Percentiles rank a stretch among this genome's conserved stretches.
Evolutionary conservation across 1,140 invertebrate genomes (phyloP).

Genomic region (Lethrus apterus): DNA sequence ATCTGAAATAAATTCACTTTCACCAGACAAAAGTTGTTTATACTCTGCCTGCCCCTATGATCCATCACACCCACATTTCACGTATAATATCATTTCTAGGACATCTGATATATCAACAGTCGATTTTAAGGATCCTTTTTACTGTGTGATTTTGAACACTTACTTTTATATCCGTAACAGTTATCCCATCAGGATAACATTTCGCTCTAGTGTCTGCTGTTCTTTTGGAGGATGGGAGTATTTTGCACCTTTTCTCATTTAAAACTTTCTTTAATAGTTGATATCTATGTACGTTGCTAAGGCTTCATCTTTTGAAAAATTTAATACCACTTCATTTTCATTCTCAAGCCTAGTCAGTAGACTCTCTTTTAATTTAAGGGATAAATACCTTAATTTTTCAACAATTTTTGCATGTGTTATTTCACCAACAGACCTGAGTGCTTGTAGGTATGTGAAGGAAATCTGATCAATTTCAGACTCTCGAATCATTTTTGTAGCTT

Average conservation of each 20-base stretch:
- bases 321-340: background rate
- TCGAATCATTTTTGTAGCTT: constrained; percentile 4
- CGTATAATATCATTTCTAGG: constrained; percentile 2
- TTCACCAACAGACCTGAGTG: constrained; percentile 1
- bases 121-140: background rate
- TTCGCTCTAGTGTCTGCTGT: background rate
- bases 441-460: constrained; percentile 1
- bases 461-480: constrained; percentile 2
- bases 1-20: constrained; percentile 6
- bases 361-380: background rate
- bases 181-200: constrained; percentile 1
- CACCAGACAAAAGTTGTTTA: too few species aligned
- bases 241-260: background rate
- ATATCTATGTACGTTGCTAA: background rate
- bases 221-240: background rate
- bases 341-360: background rate
- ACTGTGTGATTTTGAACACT: constrained; percentile 3
- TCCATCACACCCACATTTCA: constrained; percentile 2
- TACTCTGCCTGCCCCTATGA: background rate
- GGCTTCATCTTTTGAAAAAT: background rate
- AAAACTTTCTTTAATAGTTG: background rate
- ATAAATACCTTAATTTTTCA: too few species aligned
- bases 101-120: background rate
- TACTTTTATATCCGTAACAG: too few species aligned
- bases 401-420: too few species aligned